These are phyloP conservation scores for Lordiphosa mommai DNA, from an alignment of 1,140 invertebrate genomes.

Conservation along the genomic window DNA sequence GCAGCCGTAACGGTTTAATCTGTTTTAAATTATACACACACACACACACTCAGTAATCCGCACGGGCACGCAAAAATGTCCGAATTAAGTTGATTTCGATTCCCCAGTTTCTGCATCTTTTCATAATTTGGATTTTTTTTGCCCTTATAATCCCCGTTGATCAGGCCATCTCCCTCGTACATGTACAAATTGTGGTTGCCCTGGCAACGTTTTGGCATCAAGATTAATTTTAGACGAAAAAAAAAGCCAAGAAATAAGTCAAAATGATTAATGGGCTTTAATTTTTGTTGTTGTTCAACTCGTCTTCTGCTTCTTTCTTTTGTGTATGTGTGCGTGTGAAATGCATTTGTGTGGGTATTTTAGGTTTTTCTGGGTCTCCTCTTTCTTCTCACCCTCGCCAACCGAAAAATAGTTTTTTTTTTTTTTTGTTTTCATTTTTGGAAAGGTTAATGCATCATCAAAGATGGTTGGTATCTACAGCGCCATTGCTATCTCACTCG, in stretches of 20 bases:
- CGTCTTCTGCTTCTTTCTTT: slow-evolving; percentile 9
- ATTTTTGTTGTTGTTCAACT: slow-evolving; percentile 57
- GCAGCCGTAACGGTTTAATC: slow-evolving; percentile 75
- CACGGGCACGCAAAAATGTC: slow-evolving; percentile 6
- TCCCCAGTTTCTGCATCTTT: slow-evolving; percentile 34
- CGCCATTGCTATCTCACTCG: slow-evolving; percentile 1
- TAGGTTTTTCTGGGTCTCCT: slow-evolving; percentile 2
- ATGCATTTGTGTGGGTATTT: slow-evolving; percentile 12
- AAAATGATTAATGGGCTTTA: slow-evolving; percentile 78
- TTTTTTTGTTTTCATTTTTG: slow-evolving; percentile 29
- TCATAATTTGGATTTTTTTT: slow-evolving; percentile 15
- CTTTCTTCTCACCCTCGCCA: slow-evolving; percentile 17
- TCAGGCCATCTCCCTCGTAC: slow-evolving; percentile 20
- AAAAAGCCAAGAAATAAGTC: slow-evolving; percentile 63
- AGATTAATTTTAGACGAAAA: slow-evolving; percentile 78
- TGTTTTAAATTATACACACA: slow-evolving; percentile 73
- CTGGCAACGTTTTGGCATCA: slow-evolving; percentile 63
- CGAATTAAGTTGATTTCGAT: slow-evolving; percentile 14
- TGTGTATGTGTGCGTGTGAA: background rate
- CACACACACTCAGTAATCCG: background rate
- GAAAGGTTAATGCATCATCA: slow-evolving; percentile 54
- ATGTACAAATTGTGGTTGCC: slow-evolving; percentile 35
- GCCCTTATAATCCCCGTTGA: slow-evolving; percentile 54
- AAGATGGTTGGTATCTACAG: slow-evolving; percentile 40
- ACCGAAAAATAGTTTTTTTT: background rate